phyloP scores from a whole-genome alignment of 2,888 invertebrate species.

The Epiblema foenella region DNA sequence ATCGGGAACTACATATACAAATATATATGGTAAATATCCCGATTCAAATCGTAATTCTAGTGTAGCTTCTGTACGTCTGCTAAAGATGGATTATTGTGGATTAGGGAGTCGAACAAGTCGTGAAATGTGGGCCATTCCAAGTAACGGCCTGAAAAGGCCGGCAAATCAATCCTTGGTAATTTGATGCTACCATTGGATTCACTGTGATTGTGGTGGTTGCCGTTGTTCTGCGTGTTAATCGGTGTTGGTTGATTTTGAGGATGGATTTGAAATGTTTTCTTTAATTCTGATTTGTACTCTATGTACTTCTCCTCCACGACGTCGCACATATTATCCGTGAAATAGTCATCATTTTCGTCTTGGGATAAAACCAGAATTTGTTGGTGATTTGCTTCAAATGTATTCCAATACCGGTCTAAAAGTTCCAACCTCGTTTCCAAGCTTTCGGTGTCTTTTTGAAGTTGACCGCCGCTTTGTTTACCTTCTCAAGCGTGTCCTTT shows the following conservation, averaged over 20 bases:
- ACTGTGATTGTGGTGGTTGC: neutral
- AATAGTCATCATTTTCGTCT: neutral
- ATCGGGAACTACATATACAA: constrained; percentile 27
- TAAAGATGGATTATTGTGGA: too few species aligned
- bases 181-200: neutral
- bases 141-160: constrained; percentile 31
- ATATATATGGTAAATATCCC: too few species aligned
- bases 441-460: neutral
- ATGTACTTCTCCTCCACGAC: constrained; percentile 3
- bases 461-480: neutral
- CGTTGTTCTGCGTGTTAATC: neutral
- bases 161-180: too few species aligned
- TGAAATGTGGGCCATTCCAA: constrained; percentile 39
- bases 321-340: neutral
- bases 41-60: too few species aligned
- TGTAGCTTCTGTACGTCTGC: too few species aligned
- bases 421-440: constrained; percentile 7
- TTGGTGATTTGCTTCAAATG: too few species aligned
- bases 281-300: neutral
- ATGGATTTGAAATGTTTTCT: neutral
- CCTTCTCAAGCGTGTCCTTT: constrained; percentile 24
- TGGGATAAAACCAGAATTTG: too few species aligned
- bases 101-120: too few species aligned
- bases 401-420: neutral
- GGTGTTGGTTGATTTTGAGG: neutral